Percentiles rank a stretch among this genome's conserved stretches.
Conservation (phyloP, 2,888 invertebrate species). For the Tridacna gigas region DNA sequence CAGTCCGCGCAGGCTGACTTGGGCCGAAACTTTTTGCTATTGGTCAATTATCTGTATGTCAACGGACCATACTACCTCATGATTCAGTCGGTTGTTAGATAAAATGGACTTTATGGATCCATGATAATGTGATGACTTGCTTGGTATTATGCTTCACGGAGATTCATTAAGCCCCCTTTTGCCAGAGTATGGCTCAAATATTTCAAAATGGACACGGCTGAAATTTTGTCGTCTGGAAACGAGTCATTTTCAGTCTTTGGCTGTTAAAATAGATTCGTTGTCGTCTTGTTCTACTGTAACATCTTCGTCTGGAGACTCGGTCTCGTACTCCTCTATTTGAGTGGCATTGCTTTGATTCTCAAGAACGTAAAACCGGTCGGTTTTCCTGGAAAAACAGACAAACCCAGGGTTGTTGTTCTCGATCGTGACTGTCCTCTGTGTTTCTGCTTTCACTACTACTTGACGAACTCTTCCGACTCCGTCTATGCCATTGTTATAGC, state of each 20-base stretch:
- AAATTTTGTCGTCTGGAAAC: background rate
- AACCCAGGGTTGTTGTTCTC: conserved; percentile 35
- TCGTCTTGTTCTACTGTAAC: background rate
- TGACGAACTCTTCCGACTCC: conserved; percentile 30
- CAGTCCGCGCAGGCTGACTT: no score
- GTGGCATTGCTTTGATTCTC: conserved; percentile 31
- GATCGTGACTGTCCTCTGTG: conserved; percentile 20
- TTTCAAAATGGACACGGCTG: no score
- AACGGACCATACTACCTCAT: no score
- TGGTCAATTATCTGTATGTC: no score
- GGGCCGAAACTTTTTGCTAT: no score
- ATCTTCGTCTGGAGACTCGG: background rate
- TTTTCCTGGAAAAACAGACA: conserved; percentile 33
- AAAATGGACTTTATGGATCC: no score
- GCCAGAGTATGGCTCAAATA: no score
- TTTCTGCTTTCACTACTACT: conserved; percentile 45
- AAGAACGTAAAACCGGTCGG: conserved; percentile 32
- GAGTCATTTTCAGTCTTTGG: background rate
- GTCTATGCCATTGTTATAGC: conserved; percentile 21
- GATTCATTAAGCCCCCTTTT: no score
- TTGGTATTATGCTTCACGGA: no score
- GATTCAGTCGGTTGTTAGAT: no score
- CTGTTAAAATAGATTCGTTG: background rate
- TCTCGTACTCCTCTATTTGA: conserved; percentile 36
- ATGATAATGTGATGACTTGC: no score